Conservation (phyloP, 2,888 invertebrate species). For the Leptura quadrifasciata region DNA sequence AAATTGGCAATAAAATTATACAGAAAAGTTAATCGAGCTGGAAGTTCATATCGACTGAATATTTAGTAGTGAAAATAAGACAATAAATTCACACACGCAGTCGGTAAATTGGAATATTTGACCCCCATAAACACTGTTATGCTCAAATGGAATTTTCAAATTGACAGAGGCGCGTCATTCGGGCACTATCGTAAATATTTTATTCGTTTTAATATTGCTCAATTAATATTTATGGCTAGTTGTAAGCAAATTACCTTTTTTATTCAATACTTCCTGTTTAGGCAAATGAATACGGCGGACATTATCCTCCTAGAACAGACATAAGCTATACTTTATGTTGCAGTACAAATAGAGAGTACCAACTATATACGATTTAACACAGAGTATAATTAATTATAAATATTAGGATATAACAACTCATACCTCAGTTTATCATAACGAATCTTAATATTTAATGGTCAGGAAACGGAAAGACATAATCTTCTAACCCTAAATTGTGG, state of each 20-base stretch:
- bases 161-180: conserved; percentile 66
- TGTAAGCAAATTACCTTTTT: conserved; percentile 20
- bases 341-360: no score
- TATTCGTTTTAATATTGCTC: conserved; percentile 46
- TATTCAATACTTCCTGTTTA: conserved; percentile 9
- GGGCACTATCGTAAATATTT: conserved; percentile 54
- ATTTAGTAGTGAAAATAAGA: conserved; percentile 71
- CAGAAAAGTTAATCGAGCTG: conserved; percentile 68
- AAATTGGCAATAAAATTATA: conserved; percentile 72
- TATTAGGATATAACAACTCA: background rate
- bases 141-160: conserved; percentile 70
- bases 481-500: conserved; percentile 7
- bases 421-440: background rate
- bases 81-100: conserved; percentile 70
- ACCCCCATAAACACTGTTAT: conserved; percentile 72
- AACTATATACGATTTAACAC: no score
- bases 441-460: background rate
- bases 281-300: background rate
- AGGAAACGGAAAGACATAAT: background rate
- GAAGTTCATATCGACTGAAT: conserved; percentile 70
- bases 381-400: no score
- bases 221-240: conserved; percentile 51
- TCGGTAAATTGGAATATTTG: conserved; percentile 73
- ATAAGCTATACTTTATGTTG: no score
- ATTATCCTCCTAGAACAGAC: background rate